These are phyloP conservation scores for Scytalopus superciliaris DNA, from an alignment of 2,113 vertebrate genomes.

Conservation along the genomic window DNA sequence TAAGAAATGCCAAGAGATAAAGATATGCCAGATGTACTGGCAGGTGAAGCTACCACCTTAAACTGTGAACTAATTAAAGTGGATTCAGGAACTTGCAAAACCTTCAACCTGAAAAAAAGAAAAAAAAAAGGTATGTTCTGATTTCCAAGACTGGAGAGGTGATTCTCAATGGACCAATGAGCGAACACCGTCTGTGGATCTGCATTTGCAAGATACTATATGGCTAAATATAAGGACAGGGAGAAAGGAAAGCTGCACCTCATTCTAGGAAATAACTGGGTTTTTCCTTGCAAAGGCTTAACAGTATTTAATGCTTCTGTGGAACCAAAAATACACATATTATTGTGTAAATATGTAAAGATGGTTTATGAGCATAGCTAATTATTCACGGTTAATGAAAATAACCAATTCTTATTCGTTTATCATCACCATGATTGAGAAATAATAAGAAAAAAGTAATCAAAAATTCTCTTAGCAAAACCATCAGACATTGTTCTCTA, in stretches of 20 bases:
- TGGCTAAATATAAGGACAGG: neutral
- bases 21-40: neutral
- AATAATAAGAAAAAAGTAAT: neutral
- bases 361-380: neutral
- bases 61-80: neutral
- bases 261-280: neutral
- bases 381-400: neutral
- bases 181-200: neutral
- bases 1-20: neutral
- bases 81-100: neutral
- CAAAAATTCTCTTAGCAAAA: neutral
- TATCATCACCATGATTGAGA: neutral
- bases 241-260: neutral
- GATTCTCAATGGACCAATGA: neutral
- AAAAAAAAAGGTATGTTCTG: neutral
- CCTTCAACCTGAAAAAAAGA: neutral
- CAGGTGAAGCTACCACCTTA: neutral
- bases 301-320: neutral
- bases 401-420: neutral
- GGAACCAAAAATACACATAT: neutral
- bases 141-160: neutral
- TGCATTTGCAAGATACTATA: neutral
- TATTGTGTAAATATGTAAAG: neutral
- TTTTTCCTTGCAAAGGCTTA: neutral
- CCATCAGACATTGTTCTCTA: neutral